Evolutionary conservation across 2,888 invertebrate genomes (phyloP), one percentile per base, ranked within the genome.

Genomic region (Aricia artaxerxes): DNA sequence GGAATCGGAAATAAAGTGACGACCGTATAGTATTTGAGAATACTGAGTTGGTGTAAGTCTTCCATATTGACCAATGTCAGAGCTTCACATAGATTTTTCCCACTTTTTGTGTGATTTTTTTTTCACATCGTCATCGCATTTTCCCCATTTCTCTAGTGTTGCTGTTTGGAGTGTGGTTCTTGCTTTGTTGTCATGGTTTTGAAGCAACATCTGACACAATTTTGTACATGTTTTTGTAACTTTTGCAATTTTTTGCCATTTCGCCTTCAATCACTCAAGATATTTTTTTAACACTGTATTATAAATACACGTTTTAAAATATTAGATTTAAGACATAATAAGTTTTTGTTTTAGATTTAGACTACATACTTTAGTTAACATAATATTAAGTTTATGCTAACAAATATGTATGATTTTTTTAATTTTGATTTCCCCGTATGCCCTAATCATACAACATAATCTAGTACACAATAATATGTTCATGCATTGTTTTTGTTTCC

Each of bases 1-100:
- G 94, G 94, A 89, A 89, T 87, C 83, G 87, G 91, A 84, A 93
- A 91, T 91, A 94, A 92, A 92, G 94, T 94, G 79, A 94, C 94
- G 81, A 91, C 91, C 82, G 94, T 94, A 88, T 94, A 94, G 92
- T 92, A 91, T 88, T 13, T 38, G 69, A 31, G 61, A 24, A 88
- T 86, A 88, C 83, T 90, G 84, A 87, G 79, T 88, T 85, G 87
- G 89, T 91, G 94, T 94, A 94, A 94, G 94, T 94, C 84, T 82
- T 86, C 24, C 24, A 64, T 24, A 31, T 72, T 53, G 24, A 31
- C 31, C 13, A 53, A 76, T 85, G 84, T 84, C 90, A 90, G 4
- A 86, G 92, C 91, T 91, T 90, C 80, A 82, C 82, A 82, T 78
- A 82, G 81, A 77, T 73, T 79, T 73, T 53, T 60, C 73, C 40